phyloP scores from a whole-genome alignment of 1,140 invertebrate genomes.

The Drosophila chauvacae region DNA sequence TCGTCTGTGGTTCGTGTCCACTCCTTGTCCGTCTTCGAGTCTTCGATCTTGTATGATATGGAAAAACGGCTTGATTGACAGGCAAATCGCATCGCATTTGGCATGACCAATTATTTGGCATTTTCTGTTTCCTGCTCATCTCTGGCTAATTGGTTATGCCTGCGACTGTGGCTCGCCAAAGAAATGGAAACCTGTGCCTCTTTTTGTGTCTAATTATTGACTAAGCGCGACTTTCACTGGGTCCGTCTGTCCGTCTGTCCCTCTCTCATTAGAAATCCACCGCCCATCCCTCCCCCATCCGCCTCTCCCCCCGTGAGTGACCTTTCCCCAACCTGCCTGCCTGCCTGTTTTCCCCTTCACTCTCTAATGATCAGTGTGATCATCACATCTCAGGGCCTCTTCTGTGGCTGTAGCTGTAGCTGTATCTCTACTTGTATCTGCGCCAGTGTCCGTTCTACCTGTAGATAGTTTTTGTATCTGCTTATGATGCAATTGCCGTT shows the following conservation, averaged over 20 bases:
- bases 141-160: conserved; percentile 40
- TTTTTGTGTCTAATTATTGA: conserved; percentile 58
- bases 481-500: conserved; percentile 60
- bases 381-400: neutral
- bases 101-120: conserved; percentile 60
- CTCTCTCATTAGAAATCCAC: conserved; percentile 13
- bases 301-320: neutral
- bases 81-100: conserved; percentile 45
- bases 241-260: no score
- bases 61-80: conserved; percentile 42
- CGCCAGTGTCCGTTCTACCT: conserved; percentile 9
- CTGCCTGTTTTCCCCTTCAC: conserved; percentile 17
- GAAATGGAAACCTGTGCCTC: conserved; percentile 23
- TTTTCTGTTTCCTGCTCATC: conserved; percentile 49
- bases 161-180: conserved; percentile 11
- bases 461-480: conserved; percentile 16
- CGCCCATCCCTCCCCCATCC: neutral
- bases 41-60: conserved; percentile 19
- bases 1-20: neutral
- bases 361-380: conserved; percentile 44
- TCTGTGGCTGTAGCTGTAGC: neutral
- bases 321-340: neutral
- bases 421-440: neutral
- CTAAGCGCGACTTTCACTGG: conserved; percentile 63
- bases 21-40: neutral